Conservation (phyloP, 2,113 vertebrate species). For the Sprattus sprattus region DNA sequence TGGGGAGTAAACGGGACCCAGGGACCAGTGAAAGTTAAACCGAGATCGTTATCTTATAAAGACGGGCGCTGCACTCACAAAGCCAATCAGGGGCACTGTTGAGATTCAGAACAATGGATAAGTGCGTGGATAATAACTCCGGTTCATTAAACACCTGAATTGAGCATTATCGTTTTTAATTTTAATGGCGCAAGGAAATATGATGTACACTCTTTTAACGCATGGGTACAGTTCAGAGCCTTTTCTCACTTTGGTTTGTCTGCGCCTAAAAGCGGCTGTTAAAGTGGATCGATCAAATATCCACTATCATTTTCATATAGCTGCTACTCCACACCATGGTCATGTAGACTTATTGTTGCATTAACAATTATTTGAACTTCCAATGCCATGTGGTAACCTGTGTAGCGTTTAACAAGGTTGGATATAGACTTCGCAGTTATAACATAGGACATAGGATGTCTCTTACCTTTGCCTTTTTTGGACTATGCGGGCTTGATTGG, state of each 20-base stretch:
- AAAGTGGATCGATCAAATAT: neutral
- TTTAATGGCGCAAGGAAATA: neutral
- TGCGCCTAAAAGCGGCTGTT: neutral
- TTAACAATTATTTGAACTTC: neutral
- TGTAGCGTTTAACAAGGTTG: neutral
- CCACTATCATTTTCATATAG: neutral
- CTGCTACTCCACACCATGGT: neutral
- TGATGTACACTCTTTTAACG: neutral
- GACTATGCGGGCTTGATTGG: neutral
- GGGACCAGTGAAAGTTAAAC: neutral
- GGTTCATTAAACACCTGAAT: constrained; percentile 13
- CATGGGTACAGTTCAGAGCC: neutral
- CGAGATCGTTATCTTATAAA: neutral
- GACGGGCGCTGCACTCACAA: neutral
- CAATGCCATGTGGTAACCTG: neutral
- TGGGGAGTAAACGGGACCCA: neutral
- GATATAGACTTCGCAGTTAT: neutral
- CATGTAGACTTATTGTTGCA: neutral
- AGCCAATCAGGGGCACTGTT: neutral
- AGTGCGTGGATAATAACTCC: neutral
- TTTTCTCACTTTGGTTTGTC: neutral
- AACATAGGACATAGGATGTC: neutral
- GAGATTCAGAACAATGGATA: neutral
- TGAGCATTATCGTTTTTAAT: neutral
- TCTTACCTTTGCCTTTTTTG: neutral